These are phyloP conservation scores for Leuciscus waleckii DNA, from an alignment of 2,797 vertebrate species.

Conservation along the genomic window DNA sequence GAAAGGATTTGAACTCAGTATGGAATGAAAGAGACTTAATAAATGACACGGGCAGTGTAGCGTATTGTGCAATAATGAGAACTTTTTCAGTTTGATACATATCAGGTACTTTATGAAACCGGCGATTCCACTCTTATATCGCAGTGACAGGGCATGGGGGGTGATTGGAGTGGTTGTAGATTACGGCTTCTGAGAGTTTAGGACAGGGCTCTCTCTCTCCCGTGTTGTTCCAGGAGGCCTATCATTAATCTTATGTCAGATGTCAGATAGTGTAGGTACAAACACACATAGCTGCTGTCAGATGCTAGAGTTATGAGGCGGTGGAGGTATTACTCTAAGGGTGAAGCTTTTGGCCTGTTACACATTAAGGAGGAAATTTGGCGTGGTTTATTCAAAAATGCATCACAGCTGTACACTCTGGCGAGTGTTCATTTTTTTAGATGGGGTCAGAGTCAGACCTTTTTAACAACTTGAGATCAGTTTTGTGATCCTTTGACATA, in stretches of 20 bases:
- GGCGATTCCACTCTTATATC: background rate
- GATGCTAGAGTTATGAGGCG: slow-evolving; percentile 75
- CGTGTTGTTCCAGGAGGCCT: slow-evolving; percentile 57
- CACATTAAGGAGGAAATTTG: slow-evolving; percentile 73
- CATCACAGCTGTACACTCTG: slow-evolving; percentile 52
- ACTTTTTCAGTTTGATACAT: slow-evolving; percentile 39
- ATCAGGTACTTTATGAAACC: slow-evolving; percentile 37
- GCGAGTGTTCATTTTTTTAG: slow-evolving; percentile 8
- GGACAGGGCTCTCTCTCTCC: slow-evolving; percentile 21
- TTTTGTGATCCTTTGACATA: slow-evolving; percentile 22
- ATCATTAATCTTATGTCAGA: slow-evolving; percentile 72
- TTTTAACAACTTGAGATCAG: background rate
- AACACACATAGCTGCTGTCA: slow-evolving; percentile 72
- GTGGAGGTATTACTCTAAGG: slow-evolving; percentile 73
- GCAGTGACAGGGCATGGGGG: background rate
- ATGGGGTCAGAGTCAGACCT: slow-evolving; percentile 10
- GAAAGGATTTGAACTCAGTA: slow-evolving; percentile 37
- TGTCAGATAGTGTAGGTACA: slow-evolving; percentile 74
- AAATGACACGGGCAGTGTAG: slow-evolving; percentile 7
- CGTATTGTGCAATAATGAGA: slow-evolving; percentile 33
- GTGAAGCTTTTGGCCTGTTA: slow-evolving; percentile 68
- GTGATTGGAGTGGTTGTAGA: slow-evolving; percentile 12
- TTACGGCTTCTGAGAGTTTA: slow-evolving; percentile 29
- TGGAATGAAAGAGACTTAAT: slow-evolving; percentile 47
- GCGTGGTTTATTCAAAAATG: slow-evolving; percentile 74